phyloP scores from a whole-genome alignment of 2,113 vertebrate species.

The Eonycteris spelaea region DNA sequence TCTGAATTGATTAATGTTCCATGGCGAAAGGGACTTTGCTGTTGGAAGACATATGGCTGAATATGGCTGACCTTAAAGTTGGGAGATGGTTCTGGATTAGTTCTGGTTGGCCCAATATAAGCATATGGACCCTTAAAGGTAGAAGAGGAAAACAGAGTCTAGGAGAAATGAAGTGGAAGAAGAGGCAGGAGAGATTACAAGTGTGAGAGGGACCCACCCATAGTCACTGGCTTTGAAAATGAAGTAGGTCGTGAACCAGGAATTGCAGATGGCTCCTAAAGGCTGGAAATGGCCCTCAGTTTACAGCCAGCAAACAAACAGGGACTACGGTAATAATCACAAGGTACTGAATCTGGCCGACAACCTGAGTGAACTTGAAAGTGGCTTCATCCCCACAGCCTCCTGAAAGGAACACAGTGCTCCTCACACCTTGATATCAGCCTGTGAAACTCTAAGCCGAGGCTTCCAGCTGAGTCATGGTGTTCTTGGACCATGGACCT shows the following conservation, averaged over 20 bases:
- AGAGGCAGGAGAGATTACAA: background rate
- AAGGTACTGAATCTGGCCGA: background rate
- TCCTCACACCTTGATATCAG: background rate
- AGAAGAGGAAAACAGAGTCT: background rate
- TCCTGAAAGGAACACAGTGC: background rate
- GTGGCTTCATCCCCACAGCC: too few relatives aligned
- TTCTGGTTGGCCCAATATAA: background rate
- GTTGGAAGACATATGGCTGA: background rate
- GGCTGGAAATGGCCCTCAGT: background rate
- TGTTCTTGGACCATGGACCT: background rate
- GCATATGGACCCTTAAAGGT: background rate
- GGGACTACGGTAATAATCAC: background rate
- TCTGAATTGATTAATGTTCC: background rate
- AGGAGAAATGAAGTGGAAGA: background rate
- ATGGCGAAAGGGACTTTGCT: background rate
- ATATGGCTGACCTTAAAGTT: background rate
- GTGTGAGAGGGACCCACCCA: background rate
- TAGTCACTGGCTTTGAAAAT: background rate
- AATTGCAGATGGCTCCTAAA: background rate
- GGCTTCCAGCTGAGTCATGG: background rate
- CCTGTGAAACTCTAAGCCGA: background rate
- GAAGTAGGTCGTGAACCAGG: background rate
- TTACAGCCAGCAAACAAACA: background rate
- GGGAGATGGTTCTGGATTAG: background rate
- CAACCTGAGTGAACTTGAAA: background rate